Percentiles rank a stretch among this genome's conserved stretches.
These are phyloP conservation scores for Chelonoidis abingdonii DNA, from an alignment of 2,113 vertebrate species.

Conservation along the genomic window DNA sequence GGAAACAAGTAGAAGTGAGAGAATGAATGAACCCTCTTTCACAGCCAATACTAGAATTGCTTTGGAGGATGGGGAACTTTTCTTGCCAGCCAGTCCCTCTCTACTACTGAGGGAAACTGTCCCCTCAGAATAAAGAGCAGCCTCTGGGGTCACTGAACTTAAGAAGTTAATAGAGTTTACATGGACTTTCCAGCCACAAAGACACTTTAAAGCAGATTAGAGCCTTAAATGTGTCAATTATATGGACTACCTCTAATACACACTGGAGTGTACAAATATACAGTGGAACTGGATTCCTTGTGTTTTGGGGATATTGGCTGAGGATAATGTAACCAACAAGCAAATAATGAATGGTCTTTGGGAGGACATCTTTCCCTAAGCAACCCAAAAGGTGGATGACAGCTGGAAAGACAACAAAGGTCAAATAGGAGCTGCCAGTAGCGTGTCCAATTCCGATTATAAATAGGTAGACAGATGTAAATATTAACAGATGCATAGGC, in stretches of 20 bases:
- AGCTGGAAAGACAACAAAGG: not conserved
- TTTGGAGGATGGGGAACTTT: not conserved
- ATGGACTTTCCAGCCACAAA: slow-evolving; percentile 40
- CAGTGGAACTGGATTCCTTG: not conserved
- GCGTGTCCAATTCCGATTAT: not conserved
- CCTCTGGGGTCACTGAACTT: slow-evolving; percentile 48
- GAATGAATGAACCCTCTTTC: not conserved
- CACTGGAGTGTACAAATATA: not conserved
- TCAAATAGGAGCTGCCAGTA: not conserved
- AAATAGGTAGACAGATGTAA: not conserved
- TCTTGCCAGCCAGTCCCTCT: slow-evolving; percentile 18
- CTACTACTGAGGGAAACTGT: not conserved
- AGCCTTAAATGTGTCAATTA: slow-evolving; percentile 49
- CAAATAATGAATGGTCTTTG: not conserved
- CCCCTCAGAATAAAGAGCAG: not conserved
- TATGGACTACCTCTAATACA: slow-evolving; percentile 54
- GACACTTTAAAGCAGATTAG: slow-evolving; percentile 50
- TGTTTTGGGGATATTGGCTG: not conserved
- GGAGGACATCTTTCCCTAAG: not conserved
- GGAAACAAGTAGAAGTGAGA: not conserved
- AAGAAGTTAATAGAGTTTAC: slow-evolving; percentile 50
- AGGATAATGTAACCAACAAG: slow-evolving; percentile 6
- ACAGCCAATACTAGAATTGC: not conserved
- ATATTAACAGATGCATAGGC: not conserved
- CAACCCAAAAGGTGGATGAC: not conserved